These are phyloP conservation scores for Peromyscus polionotus DNA, from an alignment of 2,113 vertebrate genomes.

Conservation along the genomic window DNA sequence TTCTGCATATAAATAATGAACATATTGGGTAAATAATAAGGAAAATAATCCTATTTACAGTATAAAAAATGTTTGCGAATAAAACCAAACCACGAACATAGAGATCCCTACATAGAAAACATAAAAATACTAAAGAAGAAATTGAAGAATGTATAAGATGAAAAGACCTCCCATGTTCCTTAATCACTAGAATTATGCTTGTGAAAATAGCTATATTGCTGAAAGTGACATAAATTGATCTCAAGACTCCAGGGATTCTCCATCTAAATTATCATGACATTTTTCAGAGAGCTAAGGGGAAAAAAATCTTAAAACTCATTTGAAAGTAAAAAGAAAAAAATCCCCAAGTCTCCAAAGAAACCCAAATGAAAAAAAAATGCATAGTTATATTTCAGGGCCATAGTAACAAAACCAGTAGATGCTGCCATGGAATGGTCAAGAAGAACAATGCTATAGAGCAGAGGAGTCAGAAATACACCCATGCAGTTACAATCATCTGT, in stretches of 20 bases:
- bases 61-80: background rate
- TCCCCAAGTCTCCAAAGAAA: background rate
- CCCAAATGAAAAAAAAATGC: background rate
- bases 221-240: background rate
- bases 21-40: background rate
- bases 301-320: background rate
- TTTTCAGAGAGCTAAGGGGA: background rate
- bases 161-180: background rate
- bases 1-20: background rate
- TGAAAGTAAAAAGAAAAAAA: background rate
- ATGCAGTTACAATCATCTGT: background rate
- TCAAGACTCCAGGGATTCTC: background rate
- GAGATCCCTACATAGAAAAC: background rate
- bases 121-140: background rate
- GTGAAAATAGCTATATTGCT: background rate
- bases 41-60: background rate
- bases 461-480: background rate
- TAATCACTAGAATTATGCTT: background rate
- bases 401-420: background rate
- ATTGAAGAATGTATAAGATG: background rate
- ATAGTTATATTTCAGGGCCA: background rate
- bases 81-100: background rate
- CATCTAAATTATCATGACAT: background rate
- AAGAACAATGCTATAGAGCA: background rate
- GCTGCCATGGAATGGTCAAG: background rate